Conservation (phyloP, 2,888 invertebrate species). For the Euzophera pinguis region DNA sequence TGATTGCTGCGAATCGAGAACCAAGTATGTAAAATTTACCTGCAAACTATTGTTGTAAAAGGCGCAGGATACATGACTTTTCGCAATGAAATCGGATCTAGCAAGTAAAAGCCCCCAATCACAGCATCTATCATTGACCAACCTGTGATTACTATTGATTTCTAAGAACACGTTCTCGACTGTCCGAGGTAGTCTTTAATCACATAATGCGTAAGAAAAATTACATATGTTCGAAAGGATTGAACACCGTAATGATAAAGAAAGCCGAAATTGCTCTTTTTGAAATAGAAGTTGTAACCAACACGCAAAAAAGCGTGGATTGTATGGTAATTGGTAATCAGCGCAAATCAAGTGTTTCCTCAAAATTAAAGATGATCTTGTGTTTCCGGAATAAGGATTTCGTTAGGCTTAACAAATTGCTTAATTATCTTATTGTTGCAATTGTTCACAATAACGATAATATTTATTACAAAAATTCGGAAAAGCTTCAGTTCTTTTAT, state of each 20-base stretch:
- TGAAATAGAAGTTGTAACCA: conserved; percentile 24
- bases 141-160: background rate
- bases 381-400: too few relatives aligned
- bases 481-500: too few relatives aligned
- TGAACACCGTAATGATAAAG: conserved; percentile 4
- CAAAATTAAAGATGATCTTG: too few relatives aligned
- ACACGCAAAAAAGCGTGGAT: conserved; percentile 50
- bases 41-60: too few relatives aligned
- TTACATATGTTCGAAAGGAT: conserved; percentile 3
- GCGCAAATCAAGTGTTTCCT: conserved; percentile 41
- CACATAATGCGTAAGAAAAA: conserved; percentile 9
- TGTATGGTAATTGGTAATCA: conserved; percentile 70
- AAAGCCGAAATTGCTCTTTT: conserved; percentile 8
- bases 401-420: too few relatives aligned
- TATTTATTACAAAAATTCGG: too few relatives aligned
- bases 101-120: conserved; percentile 10
- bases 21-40: too few relatives aligned
- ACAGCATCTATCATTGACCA: background rate
- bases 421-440: too few relatives aligned
- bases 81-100: background rate
- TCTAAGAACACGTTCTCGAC: conserved; percentile 2
- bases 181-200: background rate
- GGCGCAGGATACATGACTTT: background rate
- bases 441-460: too few relatives aligned
- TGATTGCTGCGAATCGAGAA: too few relatives aligned